Conservation (phyloP, 2,888 invertebrate genomes). For the Onthophagus sagittarius region DNA sequence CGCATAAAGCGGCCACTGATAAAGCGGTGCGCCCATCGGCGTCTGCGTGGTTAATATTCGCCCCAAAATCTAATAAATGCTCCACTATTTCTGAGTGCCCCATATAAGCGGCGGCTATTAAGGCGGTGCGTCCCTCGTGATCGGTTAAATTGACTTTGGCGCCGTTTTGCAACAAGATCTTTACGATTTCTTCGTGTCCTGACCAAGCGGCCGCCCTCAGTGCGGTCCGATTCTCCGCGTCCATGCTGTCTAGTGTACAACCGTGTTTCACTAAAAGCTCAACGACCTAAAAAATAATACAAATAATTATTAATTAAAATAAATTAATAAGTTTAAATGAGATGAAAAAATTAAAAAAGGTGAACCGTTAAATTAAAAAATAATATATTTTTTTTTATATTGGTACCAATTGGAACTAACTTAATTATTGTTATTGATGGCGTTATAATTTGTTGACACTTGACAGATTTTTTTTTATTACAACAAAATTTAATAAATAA, state of each 20-base stretch:
- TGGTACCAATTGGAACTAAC: no score
- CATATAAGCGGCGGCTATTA: conserved; percentile 96
- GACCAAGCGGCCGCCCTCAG: conserved; percentile 91
- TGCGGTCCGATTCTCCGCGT: conserved; percentile 85
- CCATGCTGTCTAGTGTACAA: conserved; percentile 82
- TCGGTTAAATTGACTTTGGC: conserved; percentile 81
- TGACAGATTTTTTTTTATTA: no score
- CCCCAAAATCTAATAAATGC: conserved; percentile 75
- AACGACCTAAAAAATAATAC: conserved; percentile 58
- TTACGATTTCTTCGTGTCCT: conserved; percentile 82
- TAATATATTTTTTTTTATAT: no score
- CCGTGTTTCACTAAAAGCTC: conserved; percentile 73
- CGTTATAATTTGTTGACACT: no score
- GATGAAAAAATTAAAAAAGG: no score
- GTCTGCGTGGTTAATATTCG: conserved; percentile 80
- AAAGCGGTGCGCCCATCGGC: conserved; percentile 85
- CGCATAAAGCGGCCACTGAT: conserved; percentile 83
- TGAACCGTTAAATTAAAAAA: no score
- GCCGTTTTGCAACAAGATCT: conserved; percentile 69
- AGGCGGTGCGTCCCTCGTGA: conserved; percentile 85
- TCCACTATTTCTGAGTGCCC: conserved; percentile 90
- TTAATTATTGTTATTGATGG: no score
- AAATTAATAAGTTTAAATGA: not conserved
- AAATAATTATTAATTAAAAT: conserved; percentile 5
- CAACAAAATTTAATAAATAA: no score